Conservation (phyloP, 2,888 invertebrate genomes). For the Yponomeuta malinellus region DNA sequence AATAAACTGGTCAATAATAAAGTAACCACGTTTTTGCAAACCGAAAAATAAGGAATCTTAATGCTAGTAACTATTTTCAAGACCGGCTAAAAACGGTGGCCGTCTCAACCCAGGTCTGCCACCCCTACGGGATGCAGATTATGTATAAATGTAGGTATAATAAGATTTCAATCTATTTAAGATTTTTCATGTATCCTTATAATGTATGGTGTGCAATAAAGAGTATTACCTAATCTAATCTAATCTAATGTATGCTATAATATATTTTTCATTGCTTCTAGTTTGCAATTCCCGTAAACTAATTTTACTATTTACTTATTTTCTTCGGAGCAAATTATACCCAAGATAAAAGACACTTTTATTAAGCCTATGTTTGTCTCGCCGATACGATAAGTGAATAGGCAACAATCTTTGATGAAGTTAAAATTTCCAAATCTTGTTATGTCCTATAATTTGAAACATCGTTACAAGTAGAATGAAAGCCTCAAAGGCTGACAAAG, state of each 20-base stretch:
- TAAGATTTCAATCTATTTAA: too few relatives aligned
- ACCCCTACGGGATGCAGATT: not conserved
- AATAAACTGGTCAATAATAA: too few relatives aligned
- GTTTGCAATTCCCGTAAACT: not conserved
- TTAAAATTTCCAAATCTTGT: not conserved
- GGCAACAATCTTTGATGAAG: not conserved
- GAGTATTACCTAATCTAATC: too few relatives aligned
- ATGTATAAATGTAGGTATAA: constrained; percentile 2
- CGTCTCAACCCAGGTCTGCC: too few relatives aligned
- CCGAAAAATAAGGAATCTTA: too few relatives aligned
- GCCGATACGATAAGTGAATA: not conserved
- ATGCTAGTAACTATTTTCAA: too few relatives aligned
- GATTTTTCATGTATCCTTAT: too few relatives aligned
- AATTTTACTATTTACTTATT: constrained; percentile 1
- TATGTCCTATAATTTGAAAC: not conserved
- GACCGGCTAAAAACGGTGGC: too few relatives aligned
- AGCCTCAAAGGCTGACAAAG: constrained; percentile 45
- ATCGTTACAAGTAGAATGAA: not conserved
- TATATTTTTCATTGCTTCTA: constrained; percentile 9
- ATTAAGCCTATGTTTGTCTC: constrained; percentile 5
- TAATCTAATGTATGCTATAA: not conserved
- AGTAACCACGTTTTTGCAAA: too few relatives aligned
- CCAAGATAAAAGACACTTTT: not conserved
- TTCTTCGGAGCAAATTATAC: constrained; percentile 10
- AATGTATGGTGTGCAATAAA: too few relatives aligned